Conservation (phyloP, 37 sponge, comb jelly and placozoan species). For the Tethya wilhelma region DNA sequence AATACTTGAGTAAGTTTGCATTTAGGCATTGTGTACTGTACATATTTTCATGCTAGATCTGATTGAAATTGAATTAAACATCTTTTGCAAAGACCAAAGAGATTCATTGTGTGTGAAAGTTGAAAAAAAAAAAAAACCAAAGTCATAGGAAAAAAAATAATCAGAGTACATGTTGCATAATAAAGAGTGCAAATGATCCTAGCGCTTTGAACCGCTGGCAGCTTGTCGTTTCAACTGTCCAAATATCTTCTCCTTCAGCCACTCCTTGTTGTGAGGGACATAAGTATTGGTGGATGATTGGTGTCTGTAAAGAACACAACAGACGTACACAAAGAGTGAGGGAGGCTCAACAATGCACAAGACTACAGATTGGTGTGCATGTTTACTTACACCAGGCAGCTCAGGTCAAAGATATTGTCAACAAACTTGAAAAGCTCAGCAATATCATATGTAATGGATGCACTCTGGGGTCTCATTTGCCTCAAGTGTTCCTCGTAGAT, state of each 20-base stretch:
- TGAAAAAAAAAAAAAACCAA: too few relatives aligned
- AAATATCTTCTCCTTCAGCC: conserved; percentile 97
- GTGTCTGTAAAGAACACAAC: conserved; percentile 55
- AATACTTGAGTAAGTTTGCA: too few relatives aligned
- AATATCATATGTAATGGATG: conserved; percentile 98
- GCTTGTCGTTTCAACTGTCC: conserved; percentile 92
- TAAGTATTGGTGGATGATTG: conserved; percentile 79
- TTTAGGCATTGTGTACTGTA: too few relatives aligned
- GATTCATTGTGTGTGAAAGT: too few relatives aligned
- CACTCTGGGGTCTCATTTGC: conserved; percentile 84
- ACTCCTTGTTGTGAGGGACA: conserved; percentile 93
- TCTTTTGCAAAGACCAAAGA: too few relatives aligned
- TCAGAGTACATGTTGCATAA: too few relatives aligned
- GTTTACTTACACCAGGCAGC: conserved; percentile 87
- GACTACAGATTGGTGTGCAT: background rate
- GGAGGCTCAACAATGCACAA: background rate
- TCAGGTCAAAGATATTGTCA: conserved; percentile 89
- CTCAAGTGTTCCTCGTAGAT: conserved; percentile 98
- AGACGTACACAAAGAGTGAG: background rate
- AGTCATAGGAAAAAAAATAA: too few relatives aligned
- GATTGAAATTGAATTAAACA: too few relatives aligned
- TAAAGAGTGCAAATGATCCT: too few relatives aligned
- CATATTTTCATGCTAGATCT: too few relatives aligned
- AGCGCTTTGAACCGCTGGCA: too few relatives aligned
- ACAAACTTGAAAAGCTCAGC: conserved; percentile 96